Evolutionary conservation across 1,140 invertebrate species (phyloP), one percentile per base, ranked within the genome.

Genomic region (Hyles vespertilio): DNA sequence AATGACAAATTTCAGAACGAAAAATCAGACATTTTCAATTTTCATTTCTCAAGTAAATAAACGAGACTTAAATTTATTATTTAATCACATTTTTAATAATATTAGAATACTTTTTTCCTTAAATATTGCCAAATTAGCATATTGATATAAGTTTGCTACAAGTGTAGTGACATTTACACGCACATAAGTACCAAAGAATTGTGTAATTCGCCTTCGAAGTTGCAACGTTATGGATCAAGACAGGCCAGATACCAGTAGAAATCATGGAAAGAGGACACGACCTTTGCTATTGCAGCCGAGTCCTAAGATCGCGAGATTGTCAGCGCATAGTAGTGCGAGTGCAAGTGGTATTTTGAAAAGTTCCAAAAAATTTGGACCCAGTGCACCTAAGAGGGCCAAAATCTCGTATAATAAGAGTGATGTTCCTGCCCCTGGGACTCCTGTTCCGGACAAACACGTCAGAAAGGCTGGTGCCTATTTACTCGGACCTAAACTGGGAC

Each of bases 401-500:
- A 52, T 81, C 22, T 61, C 70, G 7, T 86, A 85, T 61, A 79
- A 82, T 54, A 74, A 65, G 46, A 84, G 59, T 69, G 81, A 86
- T 70, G 74, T 89, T 3, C 89, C 87, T 36, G 57, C 73, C 4
- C 70, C 76, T 56, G 87, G 89, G 0, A 87, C 87, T 48, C 77
- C 78, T 47, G 89, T 90, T n/a, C 79, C 85, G 32, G 83, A 89
- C 49, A 89, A 87, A 54, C 69, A 74, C 32, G 84, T 90, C 11
- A 80, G 87, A 47, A 90, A 91, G 77, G 94, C 94, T 49, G 94
- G 94, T 11, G 92, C 92, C 46, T 95, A 93, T 80, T 87, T 95
- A 48, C 74, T 95, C 47, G 94, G 95, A 12, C 94, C 94, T 44
- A 89, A 93, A 62, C 84, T 95, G 51, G 94, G 94, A 0, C 93